Evolutionary conservation across 2,888 invertebrate species (phyloP), one percentile per base, ranked within the genome.

Genomic region (Ligdia adustata): DNA sequence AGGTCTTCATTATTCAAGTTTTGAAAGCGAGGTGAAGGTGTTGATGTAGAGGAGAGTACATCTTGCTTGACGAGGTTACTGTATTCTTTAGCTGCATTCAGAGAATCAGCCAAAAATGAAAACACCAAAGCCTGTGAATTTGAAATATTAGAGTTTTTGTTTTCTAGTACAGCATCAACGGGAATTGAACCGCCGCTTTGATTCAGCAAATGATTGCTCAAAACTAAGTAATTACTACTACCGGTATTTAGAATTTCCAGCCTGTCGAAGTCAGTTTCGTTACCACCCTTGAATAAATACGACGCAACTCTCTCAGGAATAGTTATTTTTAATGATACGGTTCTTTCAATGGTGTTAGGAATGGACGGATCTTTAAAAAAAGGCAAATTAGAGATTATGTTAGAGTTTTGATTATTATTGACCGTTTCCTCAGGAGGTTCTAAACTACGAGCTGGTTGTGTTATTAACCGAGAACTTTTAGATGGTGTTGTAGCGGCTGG

Each of bases 101-200:
- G 75, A 16, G 90, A 88, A 63, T 88, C 87, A 39, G 85, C 79
- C 68, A 90, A 70, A 56, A 89, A 75, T 12, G 86, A 86, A 64
- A 84, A 84, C 69, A 87, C 86, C 72, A 89, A 65, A 50, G 84
- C 87, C 84, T 89, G 89, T 76, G 90, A 87, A 89, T 82, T 71
- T 74, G 88, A 89, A 82, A 86, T 63, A 53, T 81, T 82, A 39
- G 75, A 63, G 53, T 73, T 73, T 75, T 83, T 81, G 74, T 77
- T 75, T 50, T 70, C 70, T 16, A 75, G 70, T 33, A 86, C 55
- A 67, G 79, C 85, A 4, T 82, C 87, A n/a, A 89, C 73, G 0
- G 88, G 83, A 43, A 83, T 79, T 39, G 81, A 77, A 44, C 65
- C 79, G 7, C 72, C 67, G 29, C 62, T 62, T 44, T 72, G 71